A percentile compares a stretch with the other conserved stretches of the same genome.
Conservation (phyloP, 92 coral and sea anemone species). For the Siderastrea siderea region DNA sequence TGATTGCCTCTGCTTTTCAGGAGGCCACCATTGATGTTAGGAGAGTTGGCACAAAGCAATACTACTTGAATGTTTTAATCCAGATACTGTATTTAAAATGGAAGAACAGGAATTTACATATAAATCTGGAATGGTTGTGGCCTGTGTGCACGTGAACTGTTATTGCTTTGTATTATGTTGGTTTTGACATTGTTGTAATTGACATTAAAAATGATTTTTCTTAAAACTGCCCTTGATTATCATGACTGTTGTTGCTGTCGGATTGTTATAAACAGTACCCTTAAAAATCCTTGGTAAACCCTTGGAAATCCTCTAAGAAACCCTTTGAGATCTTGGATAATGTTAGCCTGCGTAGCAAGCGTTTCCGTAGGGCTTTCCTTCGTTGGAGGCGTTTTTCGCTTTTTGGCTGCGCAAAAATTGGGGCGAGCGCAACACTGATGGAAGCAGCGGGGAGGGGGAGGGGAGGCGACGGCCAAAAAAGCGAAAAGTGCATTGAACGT, state of each 20-base stretch:
- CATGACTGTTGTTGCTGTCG: not conserved
- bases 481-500: no score
- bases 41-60: not conserved
- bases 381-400: no score
- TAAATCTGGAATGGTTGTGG: not conserved
- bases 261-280: not conserved
- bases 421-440: no score
- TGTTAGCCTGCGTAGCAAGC: no score
- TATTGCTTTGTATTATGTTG: conserved; percentile 16
- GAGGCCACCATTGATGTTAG: conserved; percentile 26
- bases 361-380: no score
- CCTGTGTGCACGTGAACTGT: not conserved
- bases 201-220: conserved; percentile 3
- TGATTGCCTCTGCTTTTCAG: not conserved
- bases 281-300: no score
- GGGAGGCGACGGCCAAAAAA: no score
- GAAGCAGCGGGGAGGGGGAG: no score
- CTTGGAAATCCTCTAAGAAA: no score
- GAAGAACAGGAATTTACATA: not conserved
- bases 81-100: conserved; percentile 10
- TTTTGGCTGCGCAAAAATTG: no score
- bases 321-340: no score
- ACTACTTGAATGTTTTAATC: not conserved
- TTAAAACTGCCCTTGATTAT: not conserved
- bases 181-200: conserved; percentile 17